A percentile compares a stretch with the other conserved stretches of the same genome.
These are phyloP conservation scores for Drosophila leontia DNA, from an alignment of 1,140 invertebrate species.

Conservation along the genomic window DNA sequence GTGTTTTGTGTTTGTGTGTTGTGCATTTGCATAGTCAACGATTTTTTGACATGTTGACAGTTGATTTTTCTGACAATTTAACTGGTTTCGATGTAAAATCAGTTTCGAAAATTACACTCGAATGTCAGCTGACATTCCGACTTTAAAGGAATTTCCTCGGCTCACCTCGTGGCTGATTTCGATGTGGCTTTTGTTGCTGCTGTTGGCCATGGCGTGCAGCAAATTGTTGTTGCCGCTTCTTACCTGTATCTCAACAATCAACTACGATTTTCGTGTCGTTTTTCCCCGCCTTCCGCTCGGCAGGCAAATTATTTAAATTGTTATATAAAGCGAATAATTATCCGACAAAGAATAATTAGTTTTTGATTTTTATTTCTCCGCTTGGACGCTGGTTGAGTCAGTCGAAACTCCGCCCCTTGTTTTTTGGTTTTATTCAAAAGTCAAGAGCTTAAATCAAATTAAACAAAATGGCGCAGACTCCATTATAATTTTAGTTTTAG, in stretches of 20 bases:
- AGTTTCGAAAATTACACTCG: slow-evolving; percentile 84
- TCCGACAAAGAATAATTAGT: slow-evolving; percentile 65
- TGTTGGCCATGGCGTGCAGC: slow-evolving; percentile 79
- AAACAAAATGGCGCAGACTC: neutral
- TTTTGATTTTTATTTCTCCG: slow-evolving; percentile 38
- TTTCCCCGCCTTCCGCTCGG: slow-evolving; percentile 17
- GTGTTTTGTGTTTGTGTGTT: slow-evolving; percentile 16
- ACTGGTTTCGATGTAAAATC: slow-evolving; percentile 85
- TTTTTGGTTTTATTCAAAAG: neutral
- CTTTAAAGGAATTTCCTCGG: slow-evolving; percentile 78
- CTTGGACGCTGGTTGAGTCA: neutral
- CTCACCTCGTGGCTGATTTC: slow-evolving; percentile 37
- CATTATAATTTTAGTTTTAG: neutral
- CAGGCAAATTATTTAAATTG: slow-evolving; percentile 80
- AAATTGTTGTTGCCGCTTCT: slow-evolving; percentile 67
- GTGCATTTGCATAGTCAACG: slow-evolving; percentile 80
- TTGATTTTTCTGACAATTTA: slow-evolving; percentile 85
- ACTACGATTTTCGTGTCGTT: slow-evolving; percentile 62
- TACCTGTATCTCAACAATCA: slow-evolving; percentile 41
- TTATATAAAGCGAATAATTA: slow-evolving; percentile 77
- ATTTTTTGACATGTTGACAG: slow-evolving; percentile 85
- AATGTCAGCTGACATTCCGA: slow-evolving; percentile 65
- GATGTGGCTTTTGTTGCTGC: slow-evolving; percentile 20
- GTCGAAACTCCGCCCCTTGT: neutral
- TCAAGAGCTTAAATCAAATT: neutral